phyloP scores from a whole-genome alignment of 2,113 vertebrate genomes.

The Ciconia stormi region DNA sequence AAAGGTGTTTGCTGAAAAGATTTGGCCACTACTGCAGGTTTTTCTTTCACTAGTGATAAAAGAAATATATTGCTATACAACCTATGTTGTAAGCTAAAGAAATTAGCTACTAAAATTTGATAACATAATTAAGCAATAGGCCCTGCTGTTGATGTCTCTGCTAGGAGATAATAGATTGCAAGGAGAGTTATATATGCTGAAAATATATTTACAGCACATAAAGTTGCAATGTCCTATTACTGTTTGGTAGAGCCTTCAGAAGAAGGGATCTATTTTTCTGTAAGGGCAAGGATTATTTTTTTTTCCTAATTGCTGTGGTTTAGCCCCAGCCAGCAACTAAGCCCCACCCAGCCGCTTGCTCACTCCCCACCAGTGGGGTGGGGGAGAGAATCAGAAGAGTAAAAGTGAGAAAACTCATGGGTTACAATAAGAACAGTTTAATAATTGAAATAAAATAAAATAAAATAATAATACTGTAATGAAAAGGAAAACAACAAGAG shows the following conservation, averaged over 20 bases:
- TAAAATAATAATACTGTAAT: too few species aligned
- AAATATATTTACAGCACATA: neutral
- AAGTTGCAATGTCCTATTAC: neutral
- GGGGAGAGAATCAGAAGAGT: too few species aligned
- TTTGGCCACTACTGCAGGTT: neutral
- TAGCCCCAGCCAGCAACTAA: too few species aligned
- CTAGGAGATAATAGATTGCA: neutral
- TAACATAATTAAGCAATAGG: constrained; percentile 17
- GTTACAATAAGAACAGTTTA: too few species aligned
- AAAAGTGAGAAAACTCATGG: too few species aligned
- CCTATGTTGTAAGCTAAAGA: constrained; percentile 20
- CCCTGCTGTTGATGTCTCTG: neutral
- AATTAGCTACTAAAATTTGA: constrained; percentile 55
- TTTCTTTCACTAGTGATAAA: constrained; percentile 16
- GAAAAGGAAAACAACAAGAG: too few species aligned
- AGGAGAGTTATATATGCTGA: neutral
- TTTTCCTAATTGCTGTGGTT: neutral
- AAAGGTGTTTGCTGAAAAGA: neutral
- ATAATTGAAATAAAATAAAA: too few species aligned
- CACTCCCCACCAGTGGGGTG: too few species aligned
- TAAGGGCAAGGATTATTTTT: neutral
- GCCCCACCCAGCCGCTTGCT: too few species aligned
- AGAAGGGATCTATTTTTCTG: neutral
- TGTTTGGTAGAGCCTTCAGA: neutral
- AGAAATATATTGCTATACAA: constrained; percentile 8